Evolutionary conservation across 2,113 vertebrate species (phyloP).

Genomic region (Engystomops pustulosus): DNA sequence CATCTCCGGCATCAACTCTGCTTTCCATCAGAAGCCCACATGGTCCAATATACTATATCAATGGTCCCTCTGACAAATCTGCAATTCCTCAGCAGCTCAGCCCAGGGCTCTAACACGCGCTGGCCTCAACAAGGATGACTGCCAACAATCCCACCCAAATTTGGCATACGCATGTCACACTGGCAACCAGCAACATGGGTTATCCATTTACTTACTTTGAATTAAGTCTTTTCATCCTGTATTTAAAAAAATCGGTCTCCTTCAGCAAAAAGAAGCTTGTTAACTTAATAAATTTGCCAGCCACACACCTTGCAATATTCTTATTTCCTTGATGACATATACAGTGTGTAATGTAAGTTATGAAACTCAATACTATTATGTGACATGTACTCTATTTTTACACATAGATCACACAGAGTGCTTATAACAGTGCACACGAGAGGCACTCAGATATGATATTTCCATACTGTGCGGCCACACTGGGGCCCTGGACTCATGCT

Average conservation of each 20-base stretch:
- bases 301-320: conserved; percentile 43
- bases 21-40: neutral
- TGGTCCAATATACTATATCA: neutral
- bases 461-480: too few species aligned
- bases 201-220: conserved; percentile 53
- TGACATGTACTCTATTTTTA: too few species aligned
- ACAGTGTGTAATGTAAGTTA: neutral
- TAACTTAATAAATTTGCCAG: neutral
- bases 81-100: neutral
- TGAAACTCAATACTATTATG: neutral
- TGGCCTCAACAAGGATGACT: neutral
- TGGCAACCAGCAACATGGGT: conserved; percentile 8
- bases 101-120: neutral
- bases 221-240: conserved; percentile 48
- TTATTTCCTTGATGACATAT: neutral
- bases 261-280: conserved; percentile 41
- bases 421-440: too few species aligned
- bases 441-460: too few species aligned
- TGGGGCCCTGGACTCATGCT: too few species aligned
- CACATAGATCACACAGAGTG: too few species aligned
- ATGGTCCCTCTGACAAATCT: conserved; percentile 28
- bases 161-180: conserved; percentile 35
- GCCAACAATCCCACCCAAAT: conserved; percentile 47
- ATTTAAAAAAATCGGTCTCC: conserved; percentile 19
- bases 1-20: neutral